Evolutionary conservation across 2,797 vertebrate genomes (phyloP), one percentile per base, ranked within the genome.

Genomic region (Cossypha polioptera): DNA sequence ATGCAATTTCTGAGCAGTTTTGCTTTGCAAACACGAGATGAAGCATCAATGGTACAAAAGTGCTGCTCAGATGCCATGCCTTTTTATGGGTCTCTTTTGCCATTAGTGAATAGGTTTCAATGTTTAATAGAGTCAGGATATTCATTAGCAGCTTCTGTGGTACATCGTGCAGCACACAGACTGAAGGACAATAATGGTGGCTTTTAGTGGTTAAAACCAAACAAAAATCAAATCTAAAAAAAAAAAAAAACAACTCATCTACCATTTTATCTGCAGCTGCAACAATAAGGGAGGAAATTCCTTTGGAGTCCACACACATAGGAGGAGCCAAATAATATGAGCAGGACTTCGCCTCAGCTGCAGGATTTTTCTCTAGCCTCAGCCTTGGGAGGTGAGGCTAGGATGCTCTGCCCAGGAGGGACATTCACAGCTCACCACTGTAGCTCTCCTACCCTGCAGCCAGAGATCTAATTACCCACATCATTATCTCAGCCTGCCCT

Each of bases 401-500:
- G 19, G 40, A 62, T 91, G 43, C 40, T 90, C 26, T 78, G 51
- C 43, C 53, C 35, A 38, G 42, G 36, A 79, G 57, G 75, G 43
- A 63, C 3, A 1, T 40, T 90, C 54, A 40, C 3, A 3, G 9
- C 45, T 95, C 86, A 85, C 53, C 58, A 89, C 29, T 0, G 1
- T 16, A 59, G 53, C 43, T 86, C 33, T 29, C 2, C 3, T 76
- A 48, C 24, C 53, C 53, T 86, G 42, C 80, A 96, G 69, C 63
- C 25, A 14, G 33, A 75, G 31, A 54, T 76, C 53, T 92, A 89
- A 91, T 94, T 96, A 86, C 67, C 33, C 61, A 35, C 47, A 58
- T 88, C 80, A 73, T 92, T 90, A 94, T 93, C 73, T 55, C 93
- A 82, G 77, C 42, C 38, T 90, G 22, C 53, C 63, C 54, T 77